These are phyloP conservation scores for Morus bassanus DNA, from an alignment of 2,797 vertebrate species.

Conservation along the genomic window DNA sequence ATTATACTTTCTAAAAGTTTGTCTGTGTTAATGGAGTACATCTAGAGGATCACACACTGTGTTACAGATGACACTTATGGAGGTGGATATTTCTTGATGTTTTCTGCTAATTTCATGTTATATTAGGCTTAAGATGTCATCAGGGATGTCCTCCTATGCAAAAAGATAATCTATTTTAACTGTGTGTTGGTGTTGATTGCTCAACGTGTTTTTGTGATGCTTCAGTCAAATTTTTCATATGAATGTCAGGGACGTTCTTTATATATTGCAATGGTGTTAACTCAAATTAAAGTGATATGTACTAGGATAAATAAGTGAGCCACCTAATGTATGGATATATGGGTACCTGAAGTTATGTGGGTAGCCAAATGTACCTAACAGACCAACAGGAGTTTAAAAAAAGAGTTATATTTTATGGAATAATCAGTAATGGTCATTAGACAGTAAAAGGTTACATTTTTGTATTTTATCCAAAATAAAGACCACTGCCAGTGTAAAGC, in stretches of 20 bases:
- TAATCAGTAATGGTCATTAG: not conserved
- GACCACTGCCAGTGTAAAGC: not conserved
- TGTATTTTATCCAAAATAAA: not conserved
- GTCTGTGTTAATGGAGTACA: not conserved
- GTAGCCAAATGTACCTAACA: not conserved
- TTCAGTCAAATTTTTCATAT: slow-evolving; percentile 41
- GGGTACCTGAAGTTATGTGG: not conserved
- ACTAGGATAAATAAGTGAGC: not conserved
- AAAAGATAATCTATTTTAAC: slow-evolving; percentile 41
- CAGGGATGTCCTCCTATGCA: slow-evolving; percentile 34
- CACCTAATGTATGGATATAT: not conserved
- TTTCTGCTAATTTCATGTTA: slow-evolving; percentile 57
- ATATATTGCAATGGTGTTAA: not conserved
- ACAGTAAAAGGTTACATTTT: not conserved
- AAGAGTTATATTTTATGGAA: not conserved
- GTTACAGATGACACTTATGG: slow-evolving; percentile 21
- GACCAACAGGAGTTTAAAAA: not conserved
- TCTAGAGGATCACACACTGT: not conserved
- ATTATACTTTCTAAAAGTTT: not conserved
- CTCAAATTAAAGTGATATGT: not conserved
- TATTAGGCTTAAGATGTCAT: slow-evolving; percentile 22
- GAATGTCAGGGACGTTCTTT: not conserved
- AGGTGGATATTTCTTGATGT: slow-evolving; percentile 52
- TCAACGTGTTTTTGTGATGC: not conserved
- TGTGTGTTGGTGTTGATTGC: slow-evolving; percentile 42